A percentile compares a stretch with the other conserved stretches of the same genome.
These are phyloP conservation scores for Cotesia chilonis DNA, from an alignment of 1,140 invertebrate genomes.

Conservation along the genomic window DNA sequence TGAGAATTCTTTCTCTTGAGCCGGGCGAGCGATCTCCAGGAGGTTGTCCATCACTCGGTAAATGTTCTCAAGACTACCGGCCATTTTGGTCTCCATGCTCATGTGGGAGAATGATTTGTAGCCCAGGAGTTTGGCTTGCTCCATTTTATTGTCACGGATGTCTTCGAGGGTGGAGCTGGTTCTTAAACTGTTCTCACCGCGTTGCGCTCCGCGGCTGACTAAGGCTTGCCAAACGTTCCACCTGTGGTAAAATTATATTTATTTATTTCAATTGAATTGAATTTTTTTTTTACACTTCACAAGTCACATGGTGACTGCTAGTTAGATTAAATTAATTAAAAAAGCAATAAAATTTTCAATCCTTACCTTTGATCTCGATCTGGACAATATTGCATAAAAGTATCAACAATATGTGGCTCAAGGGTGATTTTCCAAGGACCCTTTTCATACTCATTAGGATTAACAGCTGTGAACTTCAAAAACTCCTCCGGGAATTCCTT, in stretches of 20 bases:
- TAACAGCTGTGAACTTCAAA: slow-evolving; percentile 72
- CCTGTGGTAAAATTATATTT: slow-evolving; percentile 60
- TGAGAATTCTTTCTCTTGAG: slow-evolving; percentile 80
- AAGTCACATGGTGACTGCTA: too few species aligned
- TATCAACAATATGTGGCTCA: slow-evolving; percentile 74
- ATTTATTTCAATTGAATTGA: too few species aligned
- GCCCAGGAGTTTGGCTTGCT: slow-evolving; percentile 81
- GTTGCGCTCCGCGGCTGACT: slow-evolving; percentile 74
- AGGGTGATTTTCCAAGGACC: slow-evolving; percentile 85
- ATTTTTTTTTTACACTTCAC: too few species aligned
- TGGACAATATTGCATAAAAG: slow-evolving; percentile 82
- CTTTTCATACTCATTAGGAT: slow-evolving; percentile 69
- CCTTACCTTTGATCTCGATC: slow-evolving; percentile 64
- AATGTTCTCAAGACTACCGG: slow-evolving; percentile 81
- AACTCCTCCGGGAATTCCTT: slow-evolving; percentile 79
- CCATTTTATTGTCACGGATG: slow-evolving; percentile 73
- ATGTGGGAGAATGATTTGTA: slow-evolving; percentile 83
- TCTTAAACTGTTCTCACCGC: slow-evolving; percentile 71
- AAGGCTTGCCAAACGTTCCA: slow-evolving; percentile 86
- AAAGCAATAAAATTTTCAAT: too few species aligned
- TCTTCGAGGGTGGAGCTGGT: slow-evolving; percentile 80
- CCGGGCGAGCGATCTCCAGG: slow-evolving; percentile 72
- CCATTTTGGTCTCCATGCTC: slow-evolving; percentile 96
- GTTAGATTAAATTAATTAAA: too few species aligned
- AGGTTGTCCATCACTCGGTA: slow-evolving; percentile 77